These are phyloP conservation scores for Illadopsis cleaveri DNA, from an alignment of 2,113 vertebrate species.

Conservation along the genomic window DNA sequence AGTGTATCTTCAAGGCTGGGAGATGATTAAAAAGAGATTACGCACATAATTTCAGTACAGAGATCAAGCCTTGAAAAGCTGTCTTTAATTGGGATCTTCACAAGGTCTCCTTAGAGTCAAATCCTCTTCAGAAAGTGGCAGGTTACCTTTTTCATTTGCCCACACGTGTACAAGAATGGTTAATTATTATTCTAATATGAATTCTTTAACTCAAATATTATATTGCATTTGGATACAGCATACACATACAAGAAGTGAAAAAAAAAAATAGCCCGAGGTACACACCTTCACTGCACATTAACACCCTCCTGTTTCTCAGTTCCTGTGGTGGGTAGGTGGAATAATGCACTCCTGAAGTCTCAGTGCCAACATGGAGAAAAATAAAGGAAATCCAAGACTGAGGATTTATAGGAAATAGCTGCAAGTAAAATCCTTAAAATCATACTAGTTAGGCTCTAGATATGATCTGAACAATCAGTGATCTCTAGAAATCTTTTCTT, in stretches of 20 bases:
- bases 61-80: not conserved
- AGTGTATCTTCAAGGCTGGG: not conserved
- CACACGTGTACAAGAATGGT: not conserved
- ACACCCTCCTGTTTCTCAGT: not conserved
- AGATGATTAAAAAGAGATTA: not conserved
- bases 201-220: not conserved
- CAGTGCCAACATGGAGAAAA: not conserved
- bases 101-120: not conserved
- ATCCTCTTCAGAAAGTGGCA: not conserved
- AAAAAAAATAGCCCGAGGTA: not conserved
- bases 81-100: not conserved
- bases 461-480: not conserved
- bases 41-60: fast-evolving
- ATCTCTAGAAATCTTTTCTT: not conserved
- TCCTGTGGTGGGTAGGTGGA: not conserved
- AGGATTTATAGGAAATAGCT: not conserved
- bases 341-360: not conserved
- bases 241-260: not conserved
- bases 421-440: not conserved
- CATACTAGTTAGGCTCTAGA: not conserved
- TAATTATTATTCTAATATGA: not conserved
- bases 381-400: not conserved
- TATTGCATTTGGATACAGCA: not conserved
- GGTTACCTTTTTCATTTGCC: not conserved
- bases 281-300: not conserved